phyloP scores from a whole-genome alignment of 2,888 invertebrate genomes.

The Eretmocerus hayati region DNA sequence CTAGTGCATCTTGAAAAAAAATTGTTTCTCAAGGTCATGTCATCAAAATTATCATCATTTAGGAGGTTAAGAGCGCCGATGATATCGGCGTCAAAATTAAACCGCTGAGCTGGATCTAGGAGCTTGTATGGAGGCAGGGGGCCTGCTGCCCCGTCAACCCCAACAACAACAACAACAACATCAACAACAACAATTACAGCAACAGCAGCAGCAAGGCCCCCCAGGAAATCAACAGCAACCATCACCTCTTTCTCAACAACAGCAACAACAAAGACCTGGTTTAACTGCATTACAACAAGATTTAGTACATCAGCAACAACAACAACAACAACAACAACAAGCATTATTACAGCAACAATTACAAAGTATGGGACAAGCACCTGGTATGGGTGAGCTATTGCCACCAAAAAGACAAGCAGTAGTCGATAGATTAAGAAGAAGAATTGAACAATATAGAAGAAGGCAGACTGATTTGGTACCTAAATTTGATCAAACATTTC shows the following conservation, averaged over 20 bases:
- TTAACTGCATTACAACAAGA: constrained; percentile 58
- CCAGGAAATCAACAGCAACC: constrained; percentile 49
- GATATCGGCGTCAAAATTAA: too few species aligned
- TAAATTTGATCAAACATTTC: constrained; percentile 81
- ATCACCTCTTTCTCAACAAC: not conserved
- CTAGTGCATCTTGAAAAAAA: too few species aligned
- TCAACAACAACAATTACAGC: constrained; percentile 42
- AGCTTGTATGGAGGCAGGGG: constrained; percentile 74
- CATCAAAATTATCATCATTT: too few species aligned
- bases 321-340: constrained; percentile 57
- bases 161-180: constrained; percentile 56
- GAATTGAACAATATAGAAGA: constrained; percentile 81
- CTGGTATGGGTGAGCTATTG: constrained; percentile 58
- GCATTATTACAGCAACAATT: constrained; percentile 46
- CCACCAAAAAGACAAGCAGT: constrained; percentile 78
- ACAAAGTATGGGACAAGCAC: constrained; percentile 47
- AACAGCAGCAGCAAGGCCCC: constrained; percentile 57
- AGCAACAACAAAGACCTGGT: too few species aligned
- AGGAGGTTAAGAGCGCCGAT: too few species aligned
- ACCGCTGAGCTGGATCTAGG: too few species aligned
- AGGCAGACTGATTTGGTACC: constrained; percentile 81
- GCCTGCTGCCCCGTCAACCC: constrained; percentile 60
- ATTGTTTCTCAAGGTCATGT: too few species aligned
- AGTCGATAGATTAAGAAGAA: constrained; percentile 73
- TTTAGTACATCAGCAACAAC: constrained; percentile 57